These are phyloP conservation scores for Melanotaenia nigrans DNA, from an alignment of 2,797 vertebrate genomes.

Conservation along the genomic window DNA sequence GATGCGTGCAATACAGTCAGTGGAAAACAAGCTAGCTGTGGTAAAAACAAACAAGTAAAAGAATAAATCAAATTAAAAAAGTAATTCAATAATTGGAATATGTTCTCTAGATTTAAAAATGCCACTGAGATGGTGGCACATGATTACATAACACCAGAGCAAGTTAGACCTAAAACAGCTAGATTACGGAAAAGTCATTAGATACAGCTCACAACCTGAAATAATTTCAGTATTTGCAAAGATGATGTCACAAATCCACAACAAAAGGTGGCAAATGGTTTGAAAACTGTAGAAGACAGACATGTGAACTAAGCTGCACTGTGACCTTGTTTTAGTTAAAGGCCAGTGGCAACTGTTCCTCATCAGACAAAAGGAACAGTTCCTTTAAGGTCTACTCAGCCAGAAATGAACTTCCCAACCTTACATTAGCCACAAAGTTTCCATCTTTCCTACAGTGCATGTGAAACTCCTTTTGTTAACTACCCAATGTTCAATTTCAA, in stretches of 20 bases:
- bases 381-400: conserved; percentile 37
- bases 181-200: background rate
- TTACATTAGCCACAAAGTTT: conserved; percentile 32
- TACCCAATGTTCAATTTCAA: conserved; percentile 58
- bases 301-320: conserved; percentile 9
- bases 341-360: conserved; percentile 25
- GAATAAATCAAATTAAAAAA: background rate
- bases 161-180: background rate
- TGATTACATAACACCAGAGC: background rate
- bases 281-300: background rate
- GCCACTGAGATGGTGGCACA: background rate
- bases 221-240: background rate
- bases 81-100: background rate
- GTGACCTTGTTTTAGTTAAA: conserved; percentile 27
- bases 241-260: background rate
- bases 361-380: conserved; percentile 26
- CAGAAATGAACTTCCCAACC: conserved; percentile 17
- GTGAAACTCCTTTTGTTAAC: conserved; percentile 40
- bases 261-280: background rate
- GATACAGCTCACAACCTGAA: background rate
- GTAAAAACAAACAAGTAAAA: background rate
- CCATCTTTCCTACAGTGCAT: conserved; percentile 31
- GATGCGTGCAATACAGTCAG: too few species aligned
- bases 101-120: too few species aligned
- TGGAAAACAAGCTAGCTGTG: too few species aligned